Percentiles rank a stretch among this genome's conserved stretches.
These are phyloP conservation scores for Caenorhabditis macrosperma DNA, from an alignment of 2,888 invertebrate genomes.

Conservation along the genomic window DNA sequence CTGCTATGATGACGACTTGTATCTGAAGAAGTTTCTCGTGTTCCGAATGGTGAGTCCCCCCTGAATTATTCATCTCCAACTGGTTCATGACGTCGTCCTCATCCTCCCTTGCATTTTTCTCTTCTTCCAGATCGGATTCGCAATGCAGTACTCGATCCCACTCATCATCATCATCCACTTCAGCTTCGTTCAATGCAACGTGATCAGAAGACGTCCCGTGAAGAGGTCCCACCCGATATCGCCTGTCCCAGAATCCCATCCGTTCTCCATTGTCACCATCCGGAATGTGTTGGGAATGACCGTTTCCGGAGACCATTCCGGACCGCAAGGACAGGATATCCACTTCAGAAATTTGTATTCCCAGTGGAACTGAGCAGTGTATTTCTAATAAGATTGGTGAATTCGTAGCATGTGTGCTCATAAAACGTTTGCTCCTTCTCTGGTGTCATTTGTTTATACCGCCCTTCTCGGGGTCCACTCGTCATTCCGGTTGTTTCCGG, in stretches of 20 bases:
- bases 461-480: neutral
- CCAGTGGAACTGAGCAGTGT: slow-evolving; percentile 29
- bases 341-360: slow-evolving; percentile 42
- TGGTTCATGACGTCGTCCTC: neutral
- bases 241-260: slow-evolving; percentile 8
- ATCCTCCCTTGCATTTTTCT: too few relatives aligned
- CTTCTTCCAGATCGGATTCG: slow-evolving; percentile 42
- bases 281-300: slow-evolving; percentile 40
- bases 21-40: slow-evolving; percentile 36
- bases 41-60: slow-evolving; percentile 39
- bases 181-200: slow-evolving; percentile 16
- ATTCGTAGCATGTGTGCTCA: neutral
- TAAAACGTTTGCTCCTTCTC: slow-evolving; percentile 22
- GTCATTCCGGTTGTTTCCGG: slow-evolving; percentile 33
- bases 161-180: slow-evolving; percentile 28
- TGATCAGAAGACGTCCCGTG: slow-evolving; percentile 13
- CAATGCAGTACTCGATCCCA: slow-evolving; percentile 40
- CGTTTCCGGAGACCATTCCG: slow-evolving; percentile 29
- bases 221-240: slow-evolving; percentile 9
- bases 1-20: slow-evolving; percentile 48
- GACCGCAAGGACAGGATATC: slow-evolving; percentile 35
- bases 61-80: slow-evolving; percentile 4
- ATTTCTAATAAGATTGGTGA: neutral
- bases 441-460: slow-evolving; percentile 27
- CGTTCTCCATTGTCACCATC: slow-evolving; percentile 22